These are phyloP conservation scores for Crocallis elinguaria DNA, from an alignment of 2,888 invertebrate genomes.

Conservation along the genomic window DNA sequence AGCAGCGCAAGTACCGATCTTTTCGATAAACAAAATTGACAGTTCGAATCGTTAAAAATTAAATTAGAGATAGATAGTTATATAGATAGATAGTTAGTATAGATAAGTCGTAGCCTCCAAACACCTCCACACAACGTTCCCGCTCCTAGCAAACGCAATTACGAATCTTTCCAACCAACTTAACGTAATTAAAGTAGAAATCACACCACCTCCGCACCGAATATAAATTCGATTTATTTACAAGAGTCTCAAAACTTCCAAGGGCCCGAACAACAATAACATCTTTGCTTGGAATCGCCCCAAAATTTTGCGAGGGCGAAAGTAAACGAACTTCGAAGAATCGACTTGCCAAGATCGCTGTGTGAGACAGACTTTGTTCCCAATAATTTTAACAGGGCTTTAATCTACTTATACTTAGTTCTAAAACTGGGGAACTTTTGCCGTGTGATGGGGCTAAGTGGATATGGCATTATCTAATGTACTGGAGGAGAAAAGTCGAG, in stretches of 20 bases:
- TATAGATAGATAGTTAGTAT: too few relatives aligned
- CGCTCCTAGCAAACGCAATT: slow-evolving; percentile 17
- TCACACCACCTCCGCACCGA: slow-evolving; percentile 29
- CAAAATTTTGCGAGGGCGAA: slow-evolving; percentile 26
- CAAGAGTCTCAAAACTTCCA: slow-evolving; percentile 36
- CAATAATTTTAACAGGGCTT: slow-evolving; percentile 40
- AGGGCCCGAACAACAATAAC: slow-evolving; percentile 36
- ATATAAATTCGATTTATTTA: slow-evolving; percentile 37
- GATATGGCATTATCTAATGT: slow-evolving; percentile 20
- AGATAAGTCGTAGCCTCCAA: too few relatives aligned
- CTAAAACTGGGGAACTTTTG: slow-evolving; percentile 14
- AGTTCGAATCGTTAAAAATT: too few relatives aligned
- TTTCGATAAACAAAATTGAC: too few relatives aligned
- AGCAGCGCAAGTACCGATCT: too few relatives aligned
- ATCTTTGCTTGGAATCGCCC: slow-evolving; percentile 31
- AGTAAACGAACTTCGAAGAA: slow-evolving; percentile 45
- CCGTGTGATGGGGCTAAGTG: slow-evolving; percentile 20
- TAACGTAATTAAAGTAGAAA: slow-evolving; percentile 30
- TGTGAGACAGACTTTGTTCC: slow-evolving; percentile 35
- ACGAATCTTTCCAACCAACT: slow-evolving; percentile 29
- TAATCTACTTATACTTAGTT: slow-evolving; percentile 32
- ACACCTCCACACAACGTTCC: neutral
- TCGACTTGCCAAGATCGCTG: slow-evolving; percentile 45
- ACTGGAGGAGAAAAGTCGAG: neutral
- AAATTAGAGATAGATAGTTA: too few relatives aligned